Evolutionary conservation across 2,113 vertebrate species (phyloP), one percentile per base, ranked within the genome.

Genomic region (Ranitomeya variabilis): DNA sequence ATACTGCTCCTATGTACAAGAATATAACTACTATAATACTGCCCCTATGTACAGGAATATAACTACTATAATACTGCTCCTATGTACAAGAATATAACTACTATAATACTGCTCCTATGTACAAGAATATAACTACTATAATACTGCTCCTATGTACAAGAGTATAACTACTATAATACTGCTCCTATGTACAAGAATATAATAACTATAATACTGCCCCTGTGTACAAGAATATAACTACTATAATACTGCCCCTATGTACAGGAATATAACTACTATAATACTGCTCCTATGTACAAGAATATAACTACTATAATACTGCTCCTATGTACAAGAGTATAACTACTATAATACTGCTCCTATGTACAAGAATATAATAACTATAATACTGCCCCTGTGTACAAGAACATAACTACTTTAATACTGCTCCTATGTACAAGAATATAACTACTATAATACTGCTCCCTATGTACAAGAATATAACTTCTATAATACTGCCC

Each of bases 101-200:
- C n/a, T 23, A 23, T 67, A 67, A 67, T 67, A 67, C 66, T 67
- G 66, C 66, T 13, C 66, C 66, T 67, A 67, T 67, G 7, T 67
- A 67, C 66, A 23, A 67, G 66, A 67, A 67, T 67, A 67, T 67
- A 67, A 67, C 66, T 67, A 67, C 66, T 67, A 67, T 67, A 67
- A 67, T 67, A 67, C 66, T 67, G 66, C 66, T 7, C 62, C 62
- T 66, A 66, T 66, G 7, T 66, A 66, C 62, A n/a, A n/a, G 62
- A 9, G 21, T 66, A 66, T 66, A 66, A 66, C 62, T 66, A 66
- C 66, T 67, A 26, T 67, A 67, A 67, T 67, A 67, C 62, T 66
- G 18, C 62, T 3, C 62, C 62, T 66, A 66, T 66, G 10, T 66
- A 66, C 62, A 66, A 66, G 62, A 66, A n/a, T 66, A 66, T 66